Conservation (phyloP, 2,113 vertebrate species). For the Maccullochella peelii region DNA sequence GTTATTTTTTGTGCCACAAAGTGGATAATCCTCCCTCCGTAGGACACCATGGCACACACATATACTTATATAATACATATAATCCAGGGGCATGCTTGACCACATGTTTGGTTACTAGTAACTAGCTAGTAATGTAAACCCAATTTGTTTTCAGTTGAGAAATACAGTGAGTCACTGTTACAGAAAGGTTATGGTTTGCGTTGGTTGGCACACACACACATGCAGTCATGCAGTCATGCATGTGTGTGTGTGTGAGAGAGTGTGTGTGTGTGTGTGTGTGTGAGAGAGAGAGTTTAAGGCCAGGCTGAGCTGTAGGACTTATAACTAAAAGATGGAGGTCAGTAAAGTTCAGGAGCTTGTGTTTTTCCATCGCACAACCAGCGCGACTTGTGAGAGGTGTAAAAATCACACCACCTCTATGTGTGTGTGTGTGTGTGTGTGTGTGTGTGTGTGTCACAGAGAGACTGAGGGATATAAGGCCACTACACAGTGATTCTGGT, state of each 20-base stretch:
- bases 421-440: background rate
- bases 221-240: background rate
- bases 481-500: background rate
- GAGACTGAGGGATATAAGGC: background rate
- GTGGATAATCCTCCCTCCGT: too few species aligned
- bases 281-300: background rate
- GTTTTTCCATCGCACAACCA: slow-evolving; percentile 21
- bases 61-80: too few species aligned
- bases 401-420: slow-evolving; percentile 11
- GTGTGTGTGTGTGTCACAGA: background rate
- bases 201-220: background rate
- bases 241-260: background rate
- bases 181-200: background rate
- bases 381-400: background rate
- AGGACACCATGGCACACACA: too few species aligned
- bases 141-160: too few species aligned
- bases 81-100: too few species aligned
- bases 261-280: background rate
- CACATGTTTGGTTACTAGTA: too few species aligned
- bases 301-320: slow-evolving; percentile 26
- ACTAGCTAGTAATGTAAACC: too few species aligned
- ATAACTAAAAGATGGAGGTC: slow-evolving; percentile 26
- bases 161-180: background rate
- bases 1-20: too few species aligned
- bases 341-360: slow-evolving; percentile 18